A percentile compares a stretch with the other conserved stretches of the same genome.
Evolutionary conservation across 92 coral and sea anemone species (phyloP).

Genomic region (Parazoanthus swiftii): DNA sequence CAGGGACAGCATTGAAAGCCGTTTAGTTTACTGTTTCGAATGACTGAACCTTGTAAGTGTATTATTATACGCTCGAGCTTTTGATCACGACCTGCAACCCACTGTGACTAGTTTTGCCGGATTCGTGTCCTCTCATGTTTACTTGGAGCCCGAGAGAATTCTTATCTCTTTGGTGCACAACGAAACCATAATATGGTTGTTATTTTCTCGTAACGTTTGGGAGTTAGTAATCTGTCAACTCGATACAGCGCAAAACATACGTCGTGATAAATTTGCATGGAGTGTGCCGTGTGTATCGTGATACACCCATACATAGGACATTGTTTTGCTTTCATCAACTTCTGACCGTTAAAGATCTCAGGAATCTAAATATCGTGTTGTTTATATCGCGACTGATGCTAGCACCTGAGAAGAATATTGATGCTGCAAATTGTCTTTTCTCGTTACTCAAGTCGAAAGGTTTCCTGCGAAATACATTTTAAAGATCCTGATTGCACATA

Average conservation of each 20-base stretch:
- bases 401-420: background rate
- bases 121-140: background rate
- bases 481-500: background rate
- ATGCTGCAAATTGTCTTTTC: background rate
- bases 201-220: background rate
- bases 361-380: background rate
- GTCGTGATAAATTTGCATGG: background rate
- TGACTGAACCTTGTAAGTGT: background rate
- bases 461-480: background rate
- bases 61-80: background rate
- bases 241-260: background rate
- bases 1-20: background rate
- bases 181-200: background rate
- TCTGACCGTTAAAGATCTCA: conserved; percentile 5
- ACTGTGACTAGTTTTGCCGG: background rate
- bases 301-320: background rate
- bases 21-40: conserved; percentile 15
- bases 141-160: background rate
- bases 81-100: background rate
- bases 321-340: conserved; percentile 5
- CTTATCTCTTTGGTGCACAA: background rate
- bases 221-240: background rate
- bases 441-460: background rate
- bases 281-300: background rate
- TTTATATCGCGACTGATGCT: background rate